Evolutionary conservation across 2,888 invertebrate species (phyloP), one percentile per base, ranked within the genome.

Genomic region (Linnaemya tessellans): DNA sequence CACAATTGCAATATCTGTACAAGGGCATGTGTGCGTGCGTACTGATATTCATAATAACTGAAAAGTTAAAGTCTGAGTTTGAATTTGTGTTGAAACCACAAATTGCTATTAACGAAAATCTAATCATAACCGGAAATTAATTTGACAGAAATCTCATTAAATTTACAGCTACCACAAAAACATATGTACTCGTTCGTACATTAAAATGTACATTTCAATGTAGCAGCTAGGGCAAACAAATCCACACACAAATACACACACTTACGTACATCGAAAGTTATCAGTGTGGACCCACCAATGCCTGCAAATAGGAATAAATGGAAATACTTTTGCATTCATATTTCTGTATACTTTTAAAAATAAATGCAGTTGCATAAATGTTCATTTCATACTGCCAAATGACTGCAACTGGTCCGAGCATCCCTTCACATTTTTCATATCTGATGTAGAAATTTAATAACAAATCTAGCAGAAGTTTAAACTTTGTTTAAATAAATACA

Each of bases 91-190:
- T 89, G 89, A 91, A 90, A 91, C 92, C 92, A 89, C 91, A 92
- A 92, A 92, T 92, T 92, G 92, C 92, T 90, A 92, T 92, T 92
- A 92, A 90, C 91, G 90, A 91, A 92, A 92, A 92, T 92, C 92
- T 92, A 92, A 92, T 92, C 92, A 92, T 92, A 91, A 92, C 92
- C 92, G 92, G 92, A 92, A 92, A 92, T 92, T 92, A 92, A 92
- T 92, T 92, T 92, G 92, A 92, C 92, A 92, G 92, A 91, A 92
- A 92, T 92, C 92, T 92, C 92, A 92, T 92, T 92, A 92, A 92
- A 92, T 92, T 92, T 90, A 90, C 91, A 92, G 89, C 89, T 88
- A 86, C 87, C 87, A 78, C 83, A 84, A 64, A 73, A 78, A 86
- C 73, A 84, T 86, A 78, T 80, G 54, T 67, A 58, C 30, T 13